These are phyloP conservation scores for Mycteria americana DNA, from an alignment of 2,797 vertebrate species.

Conservation along the genomic window DNA sequence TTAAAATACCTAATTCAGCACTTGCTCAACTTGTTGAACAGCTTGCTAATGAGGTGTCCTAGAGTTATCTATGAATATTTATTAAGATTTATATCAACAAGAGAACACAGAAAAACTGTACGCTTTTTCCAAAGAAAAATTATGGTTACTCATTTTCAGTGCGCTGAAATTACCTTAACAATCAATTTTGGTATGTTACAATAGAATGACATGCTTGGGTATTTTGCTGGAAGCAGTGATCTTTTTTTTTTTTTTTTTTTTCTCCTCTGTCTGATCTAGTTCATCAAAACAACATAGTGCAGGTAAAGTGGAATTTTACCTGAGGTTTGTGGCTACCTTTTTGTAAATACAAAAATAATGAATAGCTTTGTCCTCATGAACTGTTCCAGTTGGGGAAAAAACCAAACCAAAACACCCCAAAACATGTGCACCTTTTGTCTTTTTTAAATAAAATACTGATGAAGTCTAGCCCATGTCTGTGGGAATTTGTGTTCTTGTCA, in stretches of 20 bases:
- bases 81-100: slow-evolving; percentile 43
- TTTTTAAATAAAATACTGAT: not conserved
- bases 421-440: not conserved
- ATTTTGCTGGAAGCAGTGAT: slow-evolving; percentile 16
- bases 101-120: not conserved
- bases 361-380: not conserved
- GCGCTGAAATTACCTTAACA: slow-evolving; percentile 32
- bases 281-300: not conserved
- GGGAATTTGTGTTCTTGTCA: not conserved
- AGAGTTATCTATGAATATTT: slow-evolving; percentile 43
- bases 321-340: not conserved
- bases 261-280: not conserved
- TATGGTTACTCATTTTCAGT: slow-evolving; percentile 31
- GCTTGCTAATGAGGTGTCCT: slow-evolving; percentile 43
- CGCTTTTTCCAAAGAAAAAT: slow-evolving; percentile 27
- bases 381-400: not conserved
- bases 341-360: not conserved
- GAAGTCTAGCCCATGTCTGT: not conserved
- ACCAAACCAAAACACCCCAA: not conserved
- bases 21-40: slow-evolving; percentile 47
- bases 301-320: slow-evolving; percentile 26
- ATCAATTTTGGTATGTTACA: slow-evolving; percentile 25
- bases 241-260: not conserved
- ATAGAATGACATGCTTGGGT: not conserved
- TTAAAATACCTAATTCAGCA: slow-evolving; percentile 15